Evolutionary conservation across 1,140 invertebrate species (phyloP).

Genomic region (Pararge aegeria): DNA sequence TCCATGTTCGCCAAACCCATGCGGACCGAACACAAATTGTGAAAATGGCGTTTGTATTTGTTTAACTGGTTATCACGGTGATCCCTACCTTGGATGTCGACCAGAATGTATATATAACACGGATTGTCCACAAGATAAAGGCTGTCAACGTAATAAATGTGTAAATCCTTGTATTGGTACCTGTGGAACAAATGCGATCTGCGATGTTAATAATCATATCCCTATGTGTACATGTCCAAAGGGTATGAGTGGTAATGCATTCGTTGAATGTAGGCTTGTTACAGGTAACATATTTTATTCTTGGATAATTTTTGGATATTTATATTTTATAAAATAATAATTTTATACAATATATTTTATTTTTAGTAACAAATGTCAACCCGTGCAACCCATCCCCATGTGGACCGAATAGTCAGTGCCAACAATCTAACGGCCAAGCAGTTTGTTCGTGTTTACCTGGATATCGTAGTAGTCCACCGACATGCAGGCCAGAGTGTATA

Average conservation of each 20-base stretch:
- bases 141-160: constrained; percentile 88
- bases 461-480: constrained; percentile 82
- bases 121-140: constrained; percentile 87
- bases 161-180: constrained; percentile 88
- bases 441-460: constrained; percentile 82
- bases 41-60: constrained; percentile 82
- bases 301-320: neutral
- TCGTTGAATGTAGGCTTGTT: constrained; percentile 82
- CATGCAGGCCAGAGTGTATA: constrained; percentile 82
- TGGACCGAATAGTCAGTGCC: constrained; percentile 82
- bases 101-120: constrained; percentile 92
- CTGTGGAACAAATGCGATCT: constrained; percentile 86
- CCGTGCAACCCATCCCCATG: constrained; percentile 82
- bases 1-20: constrained; percentile 81
- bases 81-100: constrained; percentile 85
- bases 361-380: constrained; percentile 56
- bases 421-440: constrained; percentile 81
- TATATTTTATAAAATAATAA: constrained; percentile 10
- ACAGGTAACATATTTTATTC: constrained; percentile 39
- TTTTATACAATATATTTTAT: constrained; percentile 8
- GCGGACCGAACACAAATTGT: constrained; percentile 81
- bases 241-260: constrained; percentile 89
- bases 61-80: constrained; percentile 83
- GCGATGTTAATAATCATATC: constrained; percentile 90
- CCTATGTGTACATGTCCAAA: constrained; percentile 85